Evolutionary conservation across 2,888 invertebrate species (phyloP), one percentile per base, ranked within the genome.

Genomic region (Macroteleia sp.): DNA sequence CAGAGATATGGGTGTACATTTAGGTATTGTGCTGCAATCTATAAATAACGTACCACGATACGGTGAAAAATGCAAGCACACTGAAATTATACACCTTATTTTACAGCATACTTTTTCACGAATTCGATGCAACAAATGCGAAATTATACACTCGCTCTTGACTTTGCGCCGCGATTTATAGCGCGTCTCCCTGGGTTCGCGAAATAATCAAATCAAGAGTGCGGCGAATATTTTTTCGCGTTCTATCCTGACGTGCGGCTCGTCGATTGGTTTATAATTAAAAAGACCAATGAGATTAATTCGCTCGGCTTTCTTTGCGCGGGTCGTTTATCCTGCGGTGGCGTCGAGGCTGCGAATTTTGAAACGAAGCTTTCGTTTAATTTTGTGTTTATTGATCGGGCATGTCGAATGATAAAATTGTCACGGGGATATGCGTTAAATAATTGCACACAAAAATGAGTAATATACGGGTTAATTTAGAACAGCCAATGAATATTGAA

Each of bases 41-140:
- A 57, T 73, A 73, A 73, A 73, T 64, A 73, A 64, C 50, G 64
- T 9, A 42, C 41, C 42, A 50, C 9, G 73, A 64, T 64, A 73
- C 30, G 42, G 30, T 34, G 64, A 42, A 57, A 64, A 73, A 57
- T 57, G 30, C 28, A 42, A 62, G 39, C 34, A 3, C 22, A 17
- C 1, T 14, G 12, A 17, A 57, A 42, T 59, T 57, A 56, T 41
- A 56, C 19, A 30, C 56, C n/a, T 10, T 16, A 42, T 41, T 59
- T 48, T 17, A 34, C 34, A 5, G 32, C 25, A 17, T 30, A 56
- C 39, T 73, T 70, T 67, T 67, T 56, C 32, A 22, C 12, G 59
- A 25, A 56, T 57, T 16, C n/a, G n/a, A n/a, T n/a, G n/a, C n/a
- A n/a, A n/a, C n/a, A n/a, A n/a, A n/a, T n/a, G n/a, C n/a, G n/a